Evolutionary conservation across 1,140 invertebrate species (phyloP).

Genomic region (Diplogasteroides magnus): DNA sequence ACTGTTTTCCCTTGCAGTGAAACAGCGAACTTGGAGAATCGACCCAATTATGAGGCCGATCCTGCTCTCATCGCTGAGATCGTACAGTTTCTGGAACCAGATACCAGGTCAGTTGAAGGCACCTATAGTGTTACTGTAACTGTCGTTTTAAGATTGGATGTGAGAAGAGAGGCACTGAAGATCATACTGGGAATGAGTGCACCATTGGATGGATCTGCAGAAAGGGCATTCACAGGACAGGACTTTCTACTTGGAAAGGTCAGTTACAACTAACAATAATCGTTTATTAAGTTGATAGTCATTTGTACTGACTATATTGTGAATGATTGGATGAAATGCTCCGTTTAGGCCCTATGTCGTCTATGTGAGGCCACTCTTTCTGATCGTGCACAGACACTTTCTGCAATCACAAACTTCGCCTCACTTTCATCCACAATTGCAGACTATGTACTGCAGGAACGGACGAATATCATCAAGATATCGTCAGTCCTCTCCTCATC

Average conservation of each 20-base stretch:
- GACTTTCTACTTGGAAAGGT: not conserved
- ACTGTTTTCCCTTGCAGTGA: too few relatives aligned
- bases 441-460: not conserved
- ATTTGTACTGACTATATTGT: too few relatives aligned
- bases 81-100: not conserved
- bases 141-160: not conserved
- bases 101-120: not conserved
- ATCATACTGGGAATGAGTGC: not conserved
- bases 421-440: not conserved
- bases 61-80: not conserved
- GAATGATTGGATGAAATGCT: too few relatives aligned
- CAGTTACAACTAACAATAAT: too few relatives aligned
- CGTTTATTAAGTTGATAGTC: too few relatives aligned
- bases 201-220: not conserved
- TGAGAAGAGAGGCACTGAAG: not conserved
- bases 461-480: not conserved
- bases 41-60: too few relatives aligned
- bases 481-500: not conserved
- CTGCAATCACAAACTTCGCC: not conserved
- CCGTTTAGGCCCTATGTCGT: not conserved
- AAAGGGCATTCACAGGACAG: not conserved
- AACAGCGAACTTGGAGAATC: too few relatives aligned
- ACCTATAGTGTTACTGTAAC: not conserved
- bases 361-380: not conserved
- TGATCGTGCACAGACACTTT: not conserved